Evolutionary conservation across 2,888 invertebrate genomes (phyloP), one percentile per base, ranked within the genome.

Genomic region (Ophonus ardosiacus): DNA sequence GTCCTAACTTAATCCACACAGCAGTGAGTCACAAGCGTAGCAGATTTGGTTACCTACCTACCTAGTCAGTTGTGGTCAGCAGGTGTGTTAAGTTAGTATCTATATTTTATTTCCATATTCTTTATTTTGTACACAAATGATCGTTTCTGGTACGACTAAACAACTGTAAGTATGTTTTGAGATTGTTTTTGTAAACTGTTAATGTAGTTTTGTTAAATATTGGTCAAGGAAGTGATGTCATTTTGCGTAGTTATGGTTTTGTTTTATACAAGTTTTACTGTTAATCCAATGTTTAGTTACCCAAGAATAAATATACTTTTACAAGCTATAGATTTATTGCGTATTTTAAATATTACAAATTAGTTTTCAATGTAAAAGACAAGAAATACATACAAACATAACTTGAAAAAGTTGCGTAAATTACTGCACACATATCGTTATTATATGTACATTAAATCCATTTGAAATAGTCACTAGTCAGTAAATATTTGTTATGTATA

Each of bases 1-100:
- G 81, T 82, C 81, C 38, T 10, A 56, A 21, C 68, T 82, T 51
- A 63, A 40, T 40, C n/a, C 81, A 82, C 0, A n/a, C 24, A 13
- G 7, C 0, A 68, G 38, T 68, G 68, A 68, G 5, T 68, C 68
- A 68, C 38, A 65, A 21, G 65, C 24, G 38, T 43, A 13, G 10
- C 24, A 18, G 43, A 51, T 74, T 74, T 51, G 40, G 74, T 51
- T 74, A 74, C 74, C 74, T 74, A 21, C 1, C 24, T n/a, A n/a
- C 24, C 3, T 31, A 31, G 31, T 40, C 38, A 51, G 43, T 74
- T 10, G 74, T 40, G 17, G 74, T 18, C 51, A 18, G 15, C 74
- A 74, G 74, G 74, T 74, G 74, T 74, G 43, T 13, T 51, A 7
- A 51, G 18, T 18, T 43, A 74, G 21, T 15, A 51, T 17, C 7